Conservation (phyloP, 2,888 invertebrate species). For the Carabus problematicus region DNA sequence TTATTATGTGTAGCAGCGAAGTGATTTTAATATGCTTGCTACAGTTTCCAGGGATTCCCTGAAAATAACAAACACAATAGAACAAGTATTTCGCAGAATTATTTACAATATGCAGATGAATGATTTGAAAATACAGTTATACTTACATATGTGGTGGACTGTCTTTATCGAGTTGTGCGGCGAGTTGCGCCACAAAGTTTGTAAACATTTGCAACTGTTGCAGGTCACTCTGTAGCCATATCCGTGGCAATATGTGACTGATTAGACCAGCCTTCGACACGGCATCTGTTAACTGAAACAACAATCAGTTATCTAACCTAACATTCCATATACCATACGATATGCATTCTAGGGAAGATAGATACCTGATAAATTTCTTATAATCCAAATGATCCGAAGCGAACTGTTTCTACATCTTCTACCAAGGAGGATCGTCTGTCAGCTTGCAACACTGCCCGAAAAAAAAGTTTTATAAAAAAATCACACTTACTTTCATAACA, state of each 20-base stretch:
- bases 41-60: conserved; percentile 56
- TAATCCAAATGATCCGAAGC: too few relatives aligned
- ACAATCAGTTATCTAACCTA: conserved; percentile 38
- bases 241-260: conserved; percentile 69
- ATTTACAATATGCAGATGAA: too few relatives aligned
- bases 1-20: conserved; percentile 46
- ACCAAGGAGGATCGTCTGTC: too few relatives aligned
- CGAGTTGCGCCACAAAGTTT: conserved; percentile 63
- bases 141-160: conserved; percentile 64
- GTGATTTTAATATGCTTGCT: conserved; percentile 56
- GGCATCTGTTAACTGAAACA: conserved; percentile 61
- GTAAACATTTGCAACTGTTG: conserved; percentile 67
- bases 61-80: too few relatives aligned
- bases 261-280: conserved; percentile 63
- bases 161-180: conserved; percentile 67
- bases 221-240: conserved; percentile 68
- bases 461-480: too few relatives aligned
- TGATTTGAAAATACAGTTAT: conserved; percentile 14
- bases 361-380: conserved; percentile 55
- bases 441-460: too few relatives aligned
- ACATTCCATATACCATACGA: background rate
- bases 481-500: conserved; percentile 10
- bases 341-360: conserved; percentile 50
- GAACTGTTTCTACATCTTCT: too few relatives aligned
- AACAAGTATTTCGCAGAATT: conserved; percentile 2